Conservation (phyloP, 1,140 invertebrate genomes). For the Campoletis sonorensis region DNA sequence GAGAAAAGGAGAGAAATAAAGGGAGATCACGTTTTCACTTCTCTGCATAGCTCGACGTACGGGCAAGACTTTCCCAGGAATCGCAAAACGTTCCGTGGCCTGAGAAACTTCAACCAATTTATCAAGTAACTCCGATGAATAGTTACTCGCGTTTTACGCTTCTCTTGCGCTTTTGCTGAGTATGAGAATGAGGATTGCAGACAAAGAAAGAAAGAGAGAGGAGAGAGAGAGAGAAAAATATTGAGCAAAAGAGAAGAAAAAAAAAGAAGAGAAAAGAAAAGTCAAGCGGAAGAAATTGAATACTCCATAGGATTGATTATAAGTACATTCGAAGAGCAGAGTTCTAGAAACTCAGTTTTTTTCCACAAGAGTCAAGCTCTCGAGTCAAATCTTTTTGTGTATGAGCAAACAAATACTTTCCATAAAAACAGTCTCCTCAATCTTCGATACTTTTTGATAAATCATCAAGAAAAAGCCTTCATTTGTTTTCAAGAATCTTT, state of each 20-base stretch:
- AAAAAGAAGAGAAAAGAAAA: not conserved
- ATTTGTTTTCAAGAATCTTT: no score
- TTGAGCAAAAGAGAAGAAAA: slow-evolving; percentile 18
- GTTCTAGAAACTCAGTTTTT: not conserved
- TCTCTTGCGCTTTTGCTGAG: slow-evolving; percentile 20
- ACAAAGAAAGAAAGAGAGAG: slow-evolving; percentile 11
- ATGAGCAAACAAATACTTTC: not conserved
- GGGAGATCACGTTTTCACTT: slow-evolving; percentile 10
- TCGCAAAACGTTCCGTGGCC: slow-evolving; percentile 14
- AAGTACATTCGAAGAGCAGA: not conserved
- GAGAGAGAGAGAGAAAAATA: not conserved
- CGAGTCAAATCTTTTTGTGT: not conserved
- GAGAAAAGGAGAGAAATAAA: not conserved
- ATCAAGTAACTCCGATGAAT: slow-evolving; percentile 42
- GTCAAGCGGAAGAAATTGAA: slow-evolving; percentile 18
- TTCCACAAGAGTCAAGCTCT: not conserved
- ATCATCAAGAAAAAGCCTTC: no score
- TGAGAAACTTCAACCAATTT: slow-evolving; percentile 38
- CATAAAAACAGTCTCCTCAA: no score
- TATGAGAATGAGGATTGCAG: slow-evolving; percentile 11
- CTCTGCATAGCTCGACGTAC: slow-evolving; percentile 3
- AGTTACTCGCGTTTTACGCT: slow-evolving; percentile 21
- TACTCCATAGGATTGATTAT: not conserved
- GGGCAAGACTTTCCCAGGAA: slow-evolving; percentile 12
- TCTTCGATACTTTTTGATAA: no score